Base-by-base conservation (phyloP, 2,113 vertebrate genomes). In the Casuarius casuarius region DNA sequence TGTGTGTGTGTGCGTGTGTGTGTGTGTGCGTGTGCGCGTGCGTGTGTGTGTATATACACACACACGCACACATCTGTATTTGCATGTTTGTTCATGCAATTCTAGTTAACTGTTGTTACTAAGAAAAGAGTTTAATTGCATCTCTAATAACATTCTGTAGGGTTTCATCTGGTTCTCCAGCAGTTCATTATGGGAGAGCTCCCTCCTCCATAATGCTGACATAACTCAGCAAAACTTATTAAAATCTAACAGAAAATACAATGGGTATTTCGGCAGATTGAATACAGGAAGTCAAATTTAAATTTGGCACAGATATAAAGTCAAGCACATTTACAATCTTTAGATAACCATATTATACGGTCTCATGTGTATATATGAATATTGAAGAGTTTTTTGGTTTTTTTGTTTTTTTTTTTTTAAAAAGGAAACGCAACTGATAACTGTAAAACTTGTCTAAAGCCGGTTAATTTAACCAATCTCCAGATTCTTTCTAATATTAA, bases 121-220 rank as follows among this genome's bases (percentile, higher is more conserved):
- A 67, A 54, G 38, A 35, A 25, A 51, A 49, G 46, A 46, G 72
- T 76, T 89, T 65, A 52, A 35, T 28, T 72, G 15, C 63, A 48
- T 31, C 44, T 87, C 38, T 65, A 61, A 7, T 25, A 67, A 80
- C 0, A 2, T 38, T 35, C 31, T 65, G 28, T 54, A 26, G 19
- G 3, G 38, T 73, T 91, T 73, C 63, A 91, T 26, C 63, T 91
- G 38, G 31, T 51, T 59, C 52, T 76, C 59, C 49, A 26, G 0
- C 7, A 70, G 10, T n/a, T 73, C 52, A n/a, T 29, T 42, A 35
- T 0, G 0, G 44, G 61, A 74, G 5, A 56, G 40, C 19, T 77
- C 49, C 52, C 70, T 84, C 31, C 56, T 72, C 59, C 20, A 4
- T n/a, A 59, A 76, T 5, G 12, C n/a, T 56, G 46, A 52, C 7